Percentiles rank a stretch among this genome's conserved stretches.
Conservation (phyloP, 2,797 vertebrate genomes). For the Acanthiza pusilla region DNA sequence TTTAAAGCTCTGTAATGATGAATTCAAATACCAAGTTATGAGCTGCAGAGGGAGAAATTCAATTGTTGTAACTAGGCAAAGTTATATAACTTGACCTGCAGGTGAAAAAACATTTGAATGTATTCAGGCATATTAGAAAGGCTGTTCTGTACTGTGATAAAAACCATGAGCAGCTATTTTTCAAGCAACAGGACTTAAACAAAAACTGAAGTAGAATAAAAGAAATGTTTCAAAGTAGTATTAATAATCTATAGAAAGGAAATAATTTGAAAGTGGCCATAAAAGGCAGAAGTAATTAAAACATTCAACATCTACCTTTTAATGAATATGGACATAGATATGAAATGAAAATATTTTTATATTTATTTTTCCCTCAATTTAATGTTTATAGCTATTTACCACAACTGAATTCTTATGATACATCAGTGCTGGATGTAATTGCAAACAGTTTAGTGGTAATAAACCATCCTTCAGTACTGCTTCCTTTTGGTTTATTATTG, state of each 20-base stretch:
- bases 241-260: background rate
- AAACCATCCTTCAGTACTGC: background rate
- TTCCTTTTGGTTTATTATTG: background rate
- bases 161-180: background rate
- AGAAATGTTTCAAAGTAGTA: background rate
- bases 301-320: background rate
- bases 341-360: background rate
- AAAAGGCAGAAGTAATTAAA: background rate
- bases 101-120: background rate
- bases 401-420: background rate
- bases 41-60: background rate
- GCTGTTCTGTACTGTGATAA: background rate
- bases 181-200: background rate
- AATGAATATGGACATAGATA: background rate
- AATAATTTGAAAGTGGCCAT: background rate
- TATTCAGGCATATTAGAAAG: background rate
- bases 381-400: background rate
- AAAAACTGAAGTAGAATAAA: background rate
- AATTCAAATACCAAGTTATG: background rate
- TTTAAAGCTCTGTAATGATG: background rate
- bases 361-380: background rate
- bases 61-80: background rate
- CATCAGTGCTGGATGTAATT: background rate
- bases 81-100: background rate
- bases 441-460: background rate